These are phyloP conservation scores for Diadophis punctatus DNA, from an alignment of 2,113 vertebrate genomes.

Conservation along the genomic window DNA sequence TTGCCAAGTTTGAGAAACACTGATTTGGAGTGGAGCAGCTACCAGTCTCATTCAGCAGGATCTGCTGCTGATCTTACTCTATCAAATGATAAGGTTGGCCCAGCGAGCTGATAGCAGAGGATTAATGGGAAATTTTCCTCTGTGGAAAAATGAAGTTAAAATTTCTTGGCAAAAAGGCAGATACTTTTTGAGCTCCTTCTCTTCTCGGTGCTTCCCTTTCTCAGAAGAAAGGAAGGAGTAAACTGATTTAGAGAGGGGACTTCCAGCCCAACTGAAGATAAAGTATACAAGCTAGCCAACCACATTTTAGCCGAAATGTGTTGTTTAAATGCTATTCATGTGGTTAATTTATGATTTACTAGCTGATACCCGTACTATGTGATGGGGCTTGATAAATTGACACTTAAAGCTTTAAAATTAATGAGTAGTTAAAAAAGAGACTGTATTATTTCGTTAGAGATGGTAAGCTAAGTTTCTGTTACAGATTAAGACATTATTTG, in stretches of 20 bases:
- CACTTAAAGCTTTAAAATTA: too few relatives aligned
- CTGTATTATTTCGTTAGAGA: too few relatives aligned
- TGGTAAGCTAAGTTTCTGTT: too few relatives aligned
- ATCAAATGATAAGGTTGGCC: not conserved
- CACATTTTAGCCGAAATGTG: not conserved
- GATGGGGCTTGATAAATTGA: too few relatives aligned
- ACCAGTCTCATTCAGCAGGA: not conserved
- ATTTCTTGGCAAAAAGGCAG: not conserved
- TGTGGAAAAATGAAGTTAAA: not conserved
- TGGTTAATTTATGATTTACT: not conserved
- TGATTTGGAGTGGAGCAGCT: not conserved
- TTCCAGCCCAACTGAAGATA: not conserved
- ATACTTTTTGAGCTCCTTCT: not conserved
- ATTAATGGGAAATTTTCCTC: not conserved
- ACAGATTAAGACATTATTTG: too few relatives aligned
- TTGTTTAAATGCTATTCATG: not conserved
- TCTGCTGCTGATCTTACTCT: not conserved
- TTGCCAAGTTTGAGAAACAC: not conserved
- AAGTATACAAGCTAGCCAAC: not conserved
- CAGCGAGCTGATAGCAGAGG: not conserved
- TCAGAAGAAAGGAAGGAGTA: not conserved
- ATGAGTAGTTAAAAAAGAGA: too few relatives aligned
- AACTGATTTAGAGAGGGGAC: not conserved
- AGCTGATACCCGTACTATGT: too few relatives aligned
- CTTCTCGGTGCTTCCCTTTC: not conserved